These are phyloP conservation scores for Onthophagus taurus DNA, from an alignment of 1,140 invertebrate genomes.

Conservation along the genomic window DNA sequence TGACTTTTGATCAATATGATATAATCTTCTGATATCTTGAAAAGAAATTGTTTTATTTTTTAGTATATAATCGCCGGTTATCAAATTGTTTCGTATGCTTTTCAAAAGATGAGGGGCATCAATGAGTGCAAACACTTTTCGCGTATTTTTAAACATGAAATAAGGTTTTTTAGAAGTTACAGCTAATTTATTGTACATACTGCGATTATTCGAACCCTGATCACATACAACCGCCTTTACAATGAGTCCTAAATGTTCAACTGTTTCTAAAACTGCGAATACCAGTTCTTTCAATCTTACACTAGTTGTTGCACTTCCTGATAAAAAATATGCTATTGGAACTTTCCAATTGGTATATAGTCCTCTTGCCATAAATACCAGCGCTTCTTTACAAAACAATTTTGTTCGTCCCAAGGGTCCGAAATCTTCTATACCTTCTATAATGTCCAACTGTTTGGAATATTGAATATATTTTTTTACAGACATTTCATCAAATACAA, in stretches of 20 bases:
- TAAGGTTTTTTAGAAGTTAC: slow-evolving; percentile 4
- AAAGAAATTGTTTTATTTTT: slow-evolving; percentile 2
- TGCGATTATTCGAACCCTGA: slow-evolving; percentile 9
- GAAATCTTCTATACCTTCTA: slow-evolving; percentile 16
- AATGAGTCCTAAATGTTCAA: too few relatives aligned
- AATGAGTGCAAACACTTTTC: slow-evolving; percentile 4
- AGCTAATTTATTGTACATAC: background rate
- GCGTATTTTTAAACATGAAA: background rate
- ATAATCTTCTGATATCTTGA: background rate
- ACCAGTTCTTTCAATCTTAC: background rate
- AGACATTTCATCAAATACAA: slow-evolving; percentile 13
- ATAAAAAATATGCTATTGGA: slow-evolving; percentile 10
- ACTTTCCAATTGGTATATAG: slow-evolving; percentile 6
- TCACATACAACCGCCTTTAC: slow-evolving; percentile 5
- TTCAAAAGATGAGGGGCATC: slow-evolving; percentile 9
- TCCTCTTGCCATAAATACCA: slow-evolving; percentile 10
- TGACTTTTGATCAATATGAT: slow-evolving; percentile 3
- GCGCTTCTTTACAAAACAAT: slow-evolving; percentile 2
- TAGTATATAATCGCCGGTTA: background rate
- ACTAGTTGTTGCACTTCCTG: background rate
- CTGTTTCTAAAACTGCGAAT: background rate
- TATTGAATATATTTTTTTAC: slow-evolving; percentile 8
- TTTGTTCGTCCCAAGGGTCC: slow-evolving; percentile 7
- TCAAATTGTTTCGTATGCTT: slow-evolving; percentile 8
- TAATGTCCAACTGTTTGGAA: slow-evolving; percentile 2